These are phyloP conservation scores for Wasmannia auropunctata DNA, from an alignment of 1,140 invertebrate species.

Conservation along the genomic window DNA sequence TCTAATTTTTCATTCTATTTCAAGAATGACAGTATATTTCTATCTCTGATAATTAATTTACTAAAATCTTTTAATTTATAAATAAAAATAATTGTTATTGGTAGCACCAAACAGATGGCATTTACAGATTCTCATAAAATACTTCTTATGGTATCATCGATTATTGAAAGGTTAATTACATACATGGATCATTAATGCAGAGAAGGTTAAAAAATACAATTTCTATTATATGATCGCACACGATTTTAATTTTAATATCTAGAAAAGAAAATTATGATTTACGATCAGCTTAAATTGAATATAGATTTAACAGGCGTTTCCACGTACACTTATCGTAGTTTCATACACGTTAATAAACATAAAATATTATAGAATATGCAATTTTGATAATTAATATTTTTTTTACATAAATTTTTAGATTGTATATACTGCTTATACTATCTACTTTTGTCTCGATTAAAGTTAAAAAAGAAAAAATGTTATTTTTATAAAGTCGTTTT, in stretches of 20 bases:
- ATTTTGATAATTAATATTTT: background rate
- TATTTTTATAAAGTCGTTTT: background rate
- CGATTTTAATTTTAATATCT: background rate
- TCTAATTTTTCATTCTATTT: background rate
- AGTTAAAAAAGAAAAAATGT: background rate
- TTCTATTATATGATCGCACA: background rate
- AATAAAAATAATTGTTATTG: background rate
- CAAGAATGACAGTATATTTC: background rate
- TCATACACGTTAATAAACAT: background rate
- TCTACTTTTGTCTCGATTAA: background rate
- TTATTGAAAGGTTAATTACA: constrained; percentile 16
- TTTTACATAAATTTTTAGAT: background rate
- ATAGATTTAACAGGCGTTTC: background rate
- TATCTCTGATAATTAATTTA: background rate
- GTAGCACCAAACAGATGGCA: background rate
- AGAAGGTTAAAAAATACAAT: background rate
- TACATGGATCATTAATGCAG: background rate
- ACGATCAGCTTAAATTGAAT: background rate
- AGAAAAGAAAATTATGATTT: constrained; percentile 14
- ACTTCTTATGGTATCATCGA: background rate
- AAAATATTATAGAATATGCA: background rate
- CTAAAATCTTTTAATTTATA: background rate
- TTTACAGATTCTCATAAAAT: background rate
- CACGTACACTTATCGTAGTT: background rate
- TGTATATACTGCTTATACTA: background rate